These are phyloP conservation scores for Centropristis striata DNA, from an alignment of 2,113 vertebrate species.

Conservation along the genomic window DNA sequence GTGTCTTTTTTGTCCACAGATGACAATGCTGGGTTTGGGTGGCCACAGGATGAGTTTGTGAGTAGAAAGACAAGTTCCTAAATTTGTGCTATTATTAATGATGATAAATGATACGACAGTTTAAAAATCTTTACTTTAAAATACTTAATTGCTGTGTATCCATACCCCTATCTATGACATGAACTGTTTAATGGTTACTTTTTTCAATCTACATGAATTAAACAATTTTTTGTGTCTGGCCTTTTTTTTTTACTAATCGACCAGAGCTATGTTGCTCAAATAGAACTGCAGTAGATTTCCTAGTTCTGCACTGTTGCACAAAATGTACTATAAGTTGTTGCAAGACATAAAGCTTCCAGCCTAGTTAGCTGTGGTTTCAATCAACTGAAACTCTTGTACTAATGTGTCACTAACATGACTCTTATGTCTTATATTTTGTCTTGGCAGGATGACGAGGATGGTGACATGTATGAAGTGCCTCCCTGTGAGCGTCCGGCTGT, in stretches of 20 bases:
- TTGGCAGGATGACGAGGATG: conserved; percentile 79
- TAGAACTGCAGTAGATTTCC: not conserved
- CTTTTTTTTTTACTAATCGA: too few species aligned
- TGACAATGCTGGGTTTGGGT: conserved; percentile 51
- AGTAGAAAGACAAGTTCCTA: conserved; percentile 56
- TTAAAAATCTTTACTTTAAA: too few species aligned
- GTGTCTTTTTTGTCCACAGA: conserved; percentile 50
- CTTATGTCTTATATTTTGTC: not conserved
- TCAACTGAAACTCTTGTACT: not conserved
- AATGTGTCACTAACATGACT: not conserved
- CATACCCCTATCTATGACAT: not conserved
- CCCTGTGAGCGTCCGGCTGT: conserved; percentile 78
- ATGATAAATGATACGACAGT: not conserved
- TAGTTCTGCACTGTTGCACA: not conserved
- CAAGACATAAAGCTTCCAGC: not conserved
- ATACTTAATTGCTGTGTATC: not conserved
- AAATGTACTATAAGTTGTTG: not conserved
- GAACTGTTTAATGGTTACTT: not conserved
- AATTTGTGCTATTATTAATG: not conserved
- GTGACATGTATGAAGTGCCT: conserved; percentile 84
- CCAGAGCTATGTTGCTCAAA: not conserved
- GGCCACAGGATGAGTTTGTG: conserved; percentile 84
- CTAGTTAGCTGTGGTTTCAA: not conserved
- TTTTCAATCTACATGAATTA: not conserved
- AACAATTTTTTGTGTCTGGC: too few species aligned